These are phyloP conservation scores for Xiphydria camelus DNA, from an alignment of 2,888 invertebrate genomes.

Conservation along the genomic window DNA sequence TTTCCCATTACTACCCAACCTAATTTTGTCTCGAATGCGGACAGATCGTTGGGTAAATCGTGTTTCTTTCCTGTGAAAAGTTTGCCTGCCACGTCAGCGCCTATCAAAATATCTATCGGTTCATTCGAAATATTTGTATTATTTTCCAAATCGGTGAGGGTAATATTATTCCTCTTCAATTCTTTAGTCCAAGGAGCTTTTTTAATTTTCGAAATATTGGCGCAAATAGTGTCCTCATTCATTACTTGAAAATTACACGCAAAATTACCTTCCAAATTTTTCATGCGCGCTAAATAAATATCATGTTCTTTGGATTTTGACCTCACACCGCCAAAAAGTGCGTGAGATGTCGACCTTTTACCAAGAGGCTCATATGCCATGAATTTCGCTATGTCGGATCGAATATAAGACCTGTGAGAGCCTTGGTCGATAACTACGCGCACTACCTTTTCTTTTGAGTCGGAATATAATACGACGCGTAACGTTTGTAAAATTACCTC, in stretches of 20 bases:
- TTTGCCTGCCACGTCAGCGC: slow-evolving; percentile 34
- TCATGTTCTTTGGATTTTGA: slow-evolving; percentile 3
- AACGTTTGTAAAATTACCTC: slow-evolving; percentile 14
- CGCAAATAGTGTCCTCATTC: slow-evolving; percentile 19
- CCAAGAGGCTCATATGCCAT: slow-evolving; percentile 14
- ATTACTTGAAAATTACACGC: slow-evolving; percentile 23
- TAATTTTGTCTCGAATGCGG: slow-evolving; percentile 32
- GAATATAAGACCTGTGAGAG: slow-evolving; percentile 28
- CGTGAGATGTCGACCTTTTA: slow-evolving; percentile 16
- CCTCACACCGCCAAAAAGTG: slow-evolving; percentile 20
- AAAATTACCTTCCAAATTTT: slow-evolving; percentile 14
- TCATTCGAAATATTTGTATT: slow-evolving; percentile 3
- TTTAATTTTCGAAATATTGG: slow-evolving; percentile 15
- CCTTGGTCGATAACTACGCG: slow-evolving; percentile 25
- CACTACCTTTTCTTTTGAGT: slow-evolving; percentile 5
- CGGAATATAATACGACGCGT: slow-evolving; percentile 8
- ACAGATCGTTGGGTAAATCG: slow-evolving; percentile 28
- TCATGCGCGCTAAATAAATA: slow-evolving; percentile 10
- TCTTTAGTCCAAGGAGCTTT: slow-evolving; percentile 20
- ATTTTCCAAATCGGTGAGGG: slow-evolving; percentile 12
- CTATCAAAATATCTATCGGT: slow-evolving; percentile 29
- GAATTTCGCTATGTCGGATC: slow-evolving; percentile 11
- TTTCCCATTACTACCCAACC: slow-evolving; percentile 39
- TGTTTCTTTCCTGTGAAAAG: slow-evolving; percentile 26
- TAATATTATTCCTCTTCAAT: slow-evolving; percentile 9